Evolutionary conservation across 1,140 invertebrate genomes (phyloP), one percentile per base, ranked within the genome.

Genomic region (Nilaparvata lugens): DNA sequence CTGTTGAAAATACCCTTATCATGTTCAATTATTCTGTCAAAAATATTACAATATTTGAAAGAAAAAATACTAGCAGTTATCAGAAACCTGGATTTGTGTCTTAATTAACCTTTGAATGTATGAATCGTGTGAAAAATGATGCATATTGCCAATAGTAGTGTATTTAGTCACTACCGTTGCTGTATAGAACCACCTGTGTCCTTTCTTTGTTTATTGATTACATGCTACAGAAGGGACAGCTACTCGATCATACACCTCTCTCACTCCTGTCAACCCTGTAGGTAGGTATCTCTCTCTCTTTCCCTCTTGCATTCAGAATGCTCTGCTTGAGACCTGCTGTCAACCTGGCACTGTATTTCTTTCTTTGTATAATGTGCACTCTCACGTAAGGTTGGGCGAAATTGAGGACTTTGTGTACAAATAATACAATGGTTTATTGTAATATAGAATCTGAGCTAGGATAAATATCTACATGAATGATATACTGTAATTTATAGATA

Each of bases 251-350:
- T 72, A 72, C 62, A 70, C 71, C 9, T 71, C 71, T 52, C 65
- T 72, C 52, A 72, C 71, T 53, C 70, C 71, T 48, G 71, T 72
- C 53, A 71, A 70, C 59, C 67, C 70, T 58, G 65, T 67, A 64
- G 71, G 71, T 72, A 71, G 70, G 70, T 45, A 52, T 42, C 13
- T 11, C 48, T 40, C 13, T 38, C 25, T 54, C 18, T 16, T 5
- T 58, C 14, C 40, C 9, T 18, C 31, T 35, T 6, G n/a, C 14
- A 18, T 9, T 21, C 24, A 21, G 7, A 13, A 42, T 56, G 18
- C 38, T 23, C 2, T 45, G 9, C 28, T 19, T 51, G 6, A 9
- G n/a, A 14, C 16, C 24, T 13, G 19, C 9, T 51, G 16, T 25
- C 23, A 45, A 24, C 24, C n/a, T 35, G 43, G 18, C 24, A 45